These are phyloP conservation scores for Pyrocoelia pectoralis DNA, from an alignment of 2,888 invertebrate species.

Conservation along the genomic window DNA sequence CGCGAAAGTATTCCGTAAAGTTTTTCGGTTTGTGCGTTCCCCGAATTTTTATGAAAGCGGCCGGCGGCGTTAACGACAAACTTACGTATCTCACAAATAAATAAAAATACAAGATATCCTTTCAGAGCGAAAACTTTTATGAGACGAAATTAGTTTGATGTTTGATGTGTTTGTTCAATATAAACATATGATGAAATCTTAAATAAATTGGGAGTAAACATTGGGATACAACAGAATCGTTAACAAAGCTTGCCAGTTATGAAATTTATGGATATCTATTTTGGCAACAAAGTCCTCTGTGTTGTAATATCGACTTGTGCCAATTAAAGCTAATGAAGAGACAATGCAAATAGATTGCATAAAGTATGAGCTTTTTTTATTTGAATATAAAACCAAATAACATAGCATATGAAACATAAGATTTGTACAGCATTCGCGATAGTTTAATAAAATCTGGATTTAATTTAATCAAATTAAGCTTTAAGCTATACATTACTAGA, in stretches of 20 bases:
- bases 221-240: constrained; percentile 17
- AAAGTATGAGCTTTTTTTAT: constrained; percentile 18
- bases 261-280: constrained; percentile 32
- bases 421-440: neutral
- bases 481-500: constrained; percentile 14
- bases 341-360: constrained; percentile 12
- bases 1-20: neutral
- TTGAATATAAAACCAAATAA: too few species aligned
- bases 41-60: neutral
- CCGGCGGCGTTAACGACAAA: neutral
- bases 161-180: constrained; percentile 11
- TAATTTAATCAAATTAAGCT: constrained; percentile 17
- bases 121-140: constrained; percentile 1
- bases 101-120: constrained; percentile 1
- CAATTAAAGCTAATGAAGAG: constrained; percentile 33
- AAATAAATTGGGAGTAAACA: constrained; percentile 18
- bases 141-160: constrained; percentile 6
- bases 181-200: constrained; percentile 12
- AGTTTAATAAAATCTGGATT: neutral
- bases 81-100: neutral
- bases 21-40: neutral
- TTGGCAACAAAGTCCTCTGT: constrained; percentile 21
- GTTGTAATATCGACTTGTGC: constrained; percentile 28
- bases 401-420: neutral
- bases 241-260: constrained; percentile 29